Evolutionary conservation across 2,888 invertebrate genomes (phyloP), one percentile per base, ranked within the genome.

Genomic region (Tipula helvola): DNA sequence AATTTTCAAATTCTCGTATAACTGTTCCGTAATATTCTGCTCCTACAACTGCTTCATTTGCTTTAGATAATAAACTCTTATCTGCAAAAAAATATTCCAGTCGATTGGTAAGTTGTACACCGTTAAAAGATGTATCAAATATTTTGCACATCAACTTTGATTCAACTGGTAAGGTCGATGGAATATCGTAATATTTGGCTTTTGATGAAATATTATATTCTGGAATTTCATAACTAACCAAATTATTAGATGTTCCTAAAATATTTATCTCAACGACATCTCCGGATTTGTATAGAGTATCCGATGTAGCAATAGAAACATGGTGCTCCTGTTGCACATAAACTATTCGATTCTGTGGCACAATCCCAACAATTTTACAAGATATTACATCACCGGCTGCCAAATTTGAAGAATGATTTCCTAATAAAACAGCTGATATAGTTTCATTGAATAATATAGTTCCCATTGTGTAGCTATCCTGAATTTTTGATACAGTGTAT

Each of bases 71-170:
- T 44, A 94, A 90, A 16, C 92, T 92, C 1, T 93, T 89, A 0
- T 93, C 92, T 0, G 93, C 92, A 0, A 93, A 90, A 87, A 96
- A 90, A 10, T 96, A 92, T 2, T 94, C 93, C 3, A 93, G 93
- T 89, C 95, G 95, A 89, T 95, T 90, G 0, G 96, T 96, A 28
- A 96, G 92, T 86, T 93, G 90, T 1, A 95, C 90, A 28, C 36
- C n/a, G 3, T n/a, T 39, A 36, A 57, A 83, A 1, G 13, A 86
- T 83, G 16, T 13, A n/a, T 57, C 57, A 39, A 36, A 16, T 8
- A 52, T 86, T 36, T 52, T 57, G n/a, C n/a, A 86, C 2, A 57
- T 10, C 44, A 71, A 39, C 10, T 86, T 85, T 57, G 71, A 47
- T 85, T 7, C 41, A 36, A 39, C 28, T n/a, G 36, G 5, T 16